These are phyloP conservation scores for Sardina pilchardus DNA, from an alignment of 2,113 vertebrate species.

Conservation along the genomic window DNA sequence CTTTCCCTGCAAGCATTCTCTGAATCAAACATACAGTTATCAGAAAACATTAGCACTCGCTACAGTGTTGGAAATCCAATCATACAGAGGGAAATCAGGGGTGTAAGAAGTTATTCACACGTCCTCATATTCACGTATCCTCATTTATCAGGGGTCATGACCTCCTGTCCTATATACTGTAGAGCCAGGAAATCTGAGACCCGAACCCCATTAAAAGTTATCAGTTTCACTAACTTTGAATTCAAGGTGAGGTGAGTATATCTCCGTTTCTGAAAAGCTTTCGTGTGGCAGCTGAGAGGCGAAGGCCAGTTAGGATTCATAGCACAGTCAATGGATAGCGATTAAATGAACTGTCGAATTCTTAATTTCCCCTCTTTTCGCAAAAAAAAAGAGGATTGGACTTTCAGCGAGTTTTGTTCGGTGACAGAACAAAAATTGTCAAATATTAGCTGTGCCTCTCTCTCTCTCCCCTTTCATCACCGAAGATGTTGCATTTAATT, in stretches of 20 bases:
- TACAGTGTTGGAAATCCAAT: neutral
- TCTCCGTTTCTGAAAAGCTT: slow-evolving; percentile 1
- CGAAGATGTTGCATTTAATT: slow-evolving; percentile 30
- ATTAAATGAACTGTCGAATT: slow-evolving; percentile 36
- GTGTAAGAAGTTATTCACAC: neutral
- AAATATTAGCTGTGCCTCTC: slow-evolving; percentile 39
- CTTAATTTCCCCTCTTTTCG: slow-evolving; percentile 29
- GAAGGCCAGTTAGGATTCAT: neutral
- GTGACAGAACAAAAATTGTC: slow-evolving; percentile 38
- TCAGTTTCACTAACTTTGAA: neutral
- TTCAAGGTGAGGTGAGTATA: neutral
- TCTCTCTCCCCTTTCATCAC: slow-evolving; percentile 31
- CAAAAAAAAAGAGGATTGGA: slow-evolving; percentile 17
- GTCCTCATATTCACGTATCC: neutral
- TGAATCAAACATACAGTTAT: no score
- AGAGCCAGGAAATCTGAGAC: neutral
- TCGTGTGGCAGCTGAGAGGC: neutral
- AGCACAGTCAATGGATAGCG: slow-evolving; percentile 14
- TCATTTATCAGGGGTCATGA: neutral
- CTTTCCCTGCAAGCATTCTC: no score
- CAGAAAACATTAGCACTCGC: neutral
- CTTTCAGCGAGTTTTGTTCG: slow-evolving; percentile 27
- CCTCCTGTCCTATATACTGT: neutral
- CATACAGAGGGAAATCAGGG: neutral
- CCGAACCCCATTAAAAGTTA: slow-evolving; percentile 4